phyloP scores from a whole-genome alignment of 2,113 vertebrate species.

The Catharus bicknelli region DNA sequence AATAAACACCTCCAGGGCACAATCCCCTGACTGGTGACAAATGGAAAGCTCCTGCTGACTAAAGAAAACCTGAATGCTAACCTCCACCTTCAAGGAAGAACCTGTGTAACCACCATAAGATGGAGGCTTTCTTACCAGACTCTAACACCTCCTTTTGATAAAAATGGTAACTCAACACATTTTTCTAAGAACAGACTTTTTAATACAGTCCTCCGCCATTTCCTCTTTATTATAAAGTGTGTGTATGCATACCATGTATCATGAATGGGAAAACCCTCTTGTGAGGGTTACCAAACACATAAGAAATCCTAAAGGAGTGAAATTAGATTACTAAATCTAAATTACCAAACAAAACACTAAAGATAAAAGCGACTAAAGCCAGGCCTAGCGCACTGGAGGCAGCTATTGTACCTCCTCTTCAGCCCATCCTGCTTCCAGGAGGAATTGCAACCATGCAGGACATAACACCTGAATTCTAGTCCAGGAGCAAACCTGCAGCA shows the following conservation, averaged over 20 bases:
- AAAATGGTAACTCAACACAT: background rate
- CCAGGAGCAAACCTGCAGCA: background rate
- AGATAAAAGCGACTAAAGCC: background rate
- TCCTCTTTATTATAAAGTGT: background rate
- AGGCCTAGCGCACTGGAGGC: background rate
- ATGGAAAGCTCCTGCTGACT: background rate
- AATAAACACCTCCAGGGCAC: background rate
- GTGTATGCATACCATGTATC: background rate
- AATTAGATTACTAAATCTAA: background rate
- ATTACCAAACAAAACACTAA: background rate
- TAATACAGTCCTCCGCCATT: background rate
- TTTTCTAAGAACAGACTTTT: background rate
- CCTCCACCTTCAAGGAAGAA: background rate
- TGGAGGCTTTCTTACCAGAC: background rate
- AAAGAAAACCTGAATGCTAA: background rate
- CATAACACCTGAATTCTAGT: background rate
- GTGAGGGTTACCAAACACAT: background rate
- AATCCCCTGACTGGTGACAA: background rate
- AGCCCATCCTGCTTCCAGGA: background rate
- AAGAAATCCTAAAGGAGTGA: background rate
- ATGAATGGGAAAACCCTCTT: background rate
- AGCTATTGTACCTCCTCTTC: background rate
- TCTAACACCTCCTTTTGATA: background rate
- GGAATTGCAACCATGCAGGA: background rate
- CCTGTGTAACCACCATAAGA: background rate